Percentiles rank a stretch among this genome's conserved stretches.
Evolutionary conservation across 2,797 vertebrate species (phyloP).

Genomic region (Phrynocephalus guinanensis): DNA sequence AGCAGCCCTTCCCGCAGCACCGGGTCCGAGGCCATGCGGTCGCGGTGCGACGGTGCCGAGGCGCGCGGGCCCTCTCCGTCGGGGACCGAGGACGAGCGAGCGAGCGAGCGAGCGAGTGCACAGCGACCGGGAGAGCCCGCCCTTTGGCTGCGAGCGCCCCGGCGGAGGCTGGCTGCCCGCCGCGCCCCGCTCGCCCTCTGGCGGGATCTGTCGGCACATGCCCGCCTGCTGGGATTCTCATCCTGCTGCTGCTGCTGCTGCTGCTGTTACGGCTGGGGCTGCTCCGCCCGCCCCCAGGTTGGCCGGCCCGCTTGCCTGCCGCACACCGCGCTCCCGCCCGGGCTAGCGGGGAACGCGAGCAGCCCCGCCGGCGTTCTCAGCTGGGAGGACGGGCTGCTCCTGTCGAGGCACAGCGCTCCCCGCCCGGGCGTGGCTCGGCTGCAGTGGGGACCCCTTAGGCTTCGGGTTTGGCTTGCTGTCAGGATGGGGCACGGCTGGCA

Average conservation of each 20-base stretch:
- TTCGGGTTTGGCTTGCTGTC: not conserved
- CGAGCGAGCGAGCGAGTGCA: not conserved
- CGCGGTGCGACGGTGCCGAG: too few species aligned
- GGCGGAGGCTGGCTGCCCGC: constrained; percentile 3
- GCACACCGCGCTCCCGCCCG: constrained; percentile 62
- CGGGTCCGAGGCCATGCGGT: constrained; percentile 75
- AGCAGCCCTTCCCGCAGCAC: constrained; percentile 88
- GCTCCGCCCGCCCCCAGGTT: constrained; percentile 60
- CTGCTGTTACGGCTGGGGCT: constrained; percentile 7
- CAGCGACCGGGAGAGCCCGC: not conserved
- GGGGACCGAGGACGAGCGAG: too few species aligned
- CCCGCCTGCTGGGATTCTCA: constrained; percentile 58
- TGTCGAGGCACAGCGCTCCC: too few species aligned
- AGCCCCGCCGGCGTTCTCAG: constrained; percentile 17
- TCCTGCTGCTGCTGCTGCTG: constrained; percentile 51
- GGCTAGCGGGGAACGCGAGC: constrained; percentile 12
- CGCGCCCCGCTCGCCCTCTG: constrained; percentile 33
- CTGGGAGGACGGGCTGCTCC: not conserved
- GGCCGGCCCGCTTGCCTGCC: constrained; percentile 54
- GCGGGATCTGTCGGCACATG: constrained; percentile 88
- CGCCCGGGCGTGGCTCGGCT: too few species aligned
- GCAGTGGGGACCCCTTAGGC: not conserved
- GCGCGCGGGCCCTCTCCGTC: not conserved
- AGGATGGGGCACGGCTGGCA: not conserved
- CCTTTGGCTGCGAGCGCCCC: constrained; percentile 16